A percentile compares a stretch with the other conserved stretches of the same genome.
Conservation (phyloP, 2,797 vertebrate species). For the Pangasius sanitwongsei region DNA sequence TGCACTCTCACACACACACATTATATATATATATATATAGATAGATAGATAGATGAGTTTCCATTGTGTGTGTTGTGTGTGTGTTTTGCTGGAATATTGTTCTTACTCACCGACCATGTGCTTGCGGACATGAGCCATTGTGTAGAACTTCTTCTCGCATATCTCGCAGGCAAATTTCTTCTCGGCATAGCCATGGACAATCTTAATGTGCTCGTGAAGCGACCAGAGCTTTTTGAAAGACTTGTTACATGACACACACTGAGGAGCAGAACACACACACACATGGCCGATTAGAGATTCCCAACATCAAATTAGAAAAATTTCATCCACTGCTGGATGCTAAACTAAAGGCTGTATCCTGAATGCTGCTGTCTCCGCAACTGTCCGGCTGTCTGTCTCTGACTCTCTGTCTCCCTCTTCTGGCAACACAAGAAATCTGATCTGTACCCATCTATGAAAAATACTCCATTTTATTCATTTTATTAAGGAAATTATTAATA, state of each 20-base stretch:
- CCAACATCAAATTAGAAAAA: not conserved
- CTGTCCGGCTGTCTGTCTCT: not conserved
- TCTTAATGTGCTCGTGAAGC: constrained; percentile 97
- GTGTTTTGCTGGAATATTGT: not conserved
- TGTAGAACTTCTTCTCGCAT: constrained; percentile 99
- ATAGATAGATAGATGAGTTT: not conserved
- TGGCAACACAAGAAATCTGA: constrained; percentile 49
- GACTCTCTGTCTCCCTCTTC: constrained; percentile 66
- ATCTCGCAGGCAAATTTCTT: constrained; percentile 99
- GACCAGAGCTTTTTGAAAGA: constrained; percentile 99
- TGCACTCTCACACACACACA: not conserved
- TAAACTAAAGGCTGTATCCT: not conserved
- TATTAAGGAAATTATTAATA: not conserved
- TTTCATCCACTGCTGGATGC: not conserved
- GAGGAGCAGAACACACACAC: constrained; percentile 40
- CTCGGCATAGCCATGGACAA: constrained; percentile 95
- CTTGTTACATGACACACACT: constrained; percentile 98
- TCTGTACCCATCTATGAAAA: not conserved
- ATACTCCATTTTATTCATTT: not conserved
- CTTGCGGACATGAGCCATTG: constrained; percentile 97
- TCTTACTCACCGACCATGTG: constrained; percentile 93
- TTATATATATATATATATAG: too few relatives aligned
- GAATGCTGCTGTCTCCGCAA: too few relatives aligned
- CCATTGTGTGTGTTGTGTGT: not conserved
- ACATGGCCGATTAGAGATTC: not conserved